phyloP scores from a whole-genome alignment of 2,888 invertebrate species.

The Seira musarum region DNA sequence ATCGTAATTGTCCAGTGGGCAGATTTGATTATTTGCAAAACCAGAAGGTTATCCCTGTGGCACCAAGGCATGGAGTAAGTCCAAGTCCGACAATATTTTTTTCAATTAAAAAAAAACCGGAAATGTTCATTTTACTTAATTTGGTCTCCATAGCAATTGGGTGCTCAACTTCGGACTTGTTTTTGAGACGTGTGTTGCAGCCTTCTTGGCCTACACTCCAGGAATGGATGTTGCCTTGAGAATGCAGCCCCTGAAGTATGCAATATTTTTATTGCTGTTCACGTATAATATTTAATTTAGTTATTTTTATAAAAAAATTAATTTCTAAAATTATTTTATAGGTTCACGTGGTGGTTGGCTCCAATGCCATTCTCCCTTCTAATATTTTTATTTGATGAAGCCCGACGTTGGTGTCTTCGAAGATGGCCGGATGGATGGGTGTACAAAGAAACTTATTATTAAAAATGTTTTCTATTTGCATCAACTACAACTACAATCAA shows the following conservation, averaged over 20 bases:
- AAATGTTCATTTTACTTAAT: conserved; percentile 7
- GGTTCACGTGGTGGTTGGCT: conserved; percentile 76
- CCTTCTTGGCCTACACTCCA: conserved; percentile 73
- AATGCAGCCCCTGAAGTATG: conserved; percentile 65
- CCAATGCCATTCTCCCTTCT: conserved; percentile 76
- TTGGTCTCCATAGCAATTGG: conserved; percentile 56
- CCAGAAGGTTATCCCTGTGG: conserved; percentile 93
- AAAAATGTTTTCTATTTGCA: too few species aligned
- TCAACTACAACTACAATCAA: too few species aligned
- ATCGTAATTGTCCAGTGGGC: conserved; percentile 99
- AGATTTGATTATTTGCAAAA: conserved; percentile 98
- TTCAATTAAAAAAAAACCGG: too few species aligned
- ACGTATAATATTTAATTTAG: background rate
- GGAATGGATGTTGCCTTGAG: conserved; percentile 72
- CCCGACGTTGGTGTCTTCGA: conserved; percentile 74
- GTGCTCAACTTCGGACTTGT: conserved; percentile 66
- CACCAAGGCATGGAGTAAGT: conserved; percentile 94
- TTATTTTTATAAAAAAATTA: conserved; percentile 12
- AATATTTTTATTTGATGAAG: conserved; percentile 76
- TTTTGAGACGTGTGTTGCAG: conserved; percentile 72
- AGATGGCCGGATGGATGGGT: conserved; percentile 73
- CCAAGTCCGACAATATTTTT: too few species aligned
- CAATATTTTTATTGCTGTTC: background rate
- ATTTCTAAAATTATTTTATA: conserved; percentile 71
- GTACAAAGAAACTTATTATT: conserved; percentile 69